Evolutionary conservation across 2,888 invertebrate genomes (phyloP).

Genomic region (Crioceris asparagi): DNA sequence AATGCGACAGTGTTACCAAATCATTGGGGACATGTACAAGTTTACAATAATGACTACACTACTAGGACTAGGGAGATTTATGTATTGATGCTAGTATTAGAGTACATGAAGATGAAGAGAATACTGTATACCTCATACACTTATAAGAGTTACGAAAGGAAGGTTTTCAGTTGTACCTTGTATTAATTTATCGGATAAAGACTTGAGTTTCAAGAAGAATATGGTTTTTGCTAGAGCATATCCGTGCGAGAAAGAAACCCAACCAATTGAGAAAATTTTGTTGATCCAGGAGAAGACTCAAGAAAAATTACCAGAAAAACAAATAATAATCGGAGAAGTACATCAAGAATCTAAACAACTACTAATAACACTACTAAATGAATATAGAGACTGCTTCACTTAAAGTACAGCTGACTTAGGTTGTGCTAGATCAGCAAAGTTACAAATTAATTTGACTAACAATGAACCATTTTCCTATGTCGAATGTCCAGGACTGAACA

Average conservation of each 20-base stretch:
- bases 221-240: constrained; percentile 12
- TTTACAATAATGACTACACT: constrained; percentile 8
- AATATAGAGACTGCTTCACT: constrained; percentile 13
- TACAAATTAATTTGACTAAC: constrained; percentile 1
- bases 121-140: constrained; percentile 11
- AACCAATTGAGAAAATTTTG: too few relatives aligned
- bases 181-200: too few relatives aligned
- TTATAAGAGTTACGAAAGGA: constrained; percentile 5
- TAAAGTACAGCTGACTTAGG: constrained; percentile 5
- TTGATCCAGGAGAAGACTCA: too few relatives aligned
- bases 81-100: constrained; percentile 11
- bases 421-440: background rate
- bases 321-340: constrained; percentile 11
- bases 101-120: constrained; percentile 8
- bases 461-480: constrained; percentile 17
- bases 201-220: too few relatives aligned
- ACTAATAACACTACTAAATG: background rate
- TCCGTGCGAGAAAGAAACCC: constrained; percentile 8
- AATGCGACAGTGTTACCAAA: constrained; percentile 7
- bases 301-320: constrained; percentile 9
- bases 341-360: constrained; percentile 19
- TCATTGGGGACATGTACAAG: constrained; percentile 12
- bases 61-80: too few relatives aligned
- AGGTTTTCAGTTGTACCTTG: too few relatives aligned
- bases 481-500: constrained; percentile 15